Percentiles rank a stretch among this genome's conserved stretches.
phyloP scores from a whole-genome alignment of 2,888 invertebrate genomes.

The Norana najaformis region DNA sequence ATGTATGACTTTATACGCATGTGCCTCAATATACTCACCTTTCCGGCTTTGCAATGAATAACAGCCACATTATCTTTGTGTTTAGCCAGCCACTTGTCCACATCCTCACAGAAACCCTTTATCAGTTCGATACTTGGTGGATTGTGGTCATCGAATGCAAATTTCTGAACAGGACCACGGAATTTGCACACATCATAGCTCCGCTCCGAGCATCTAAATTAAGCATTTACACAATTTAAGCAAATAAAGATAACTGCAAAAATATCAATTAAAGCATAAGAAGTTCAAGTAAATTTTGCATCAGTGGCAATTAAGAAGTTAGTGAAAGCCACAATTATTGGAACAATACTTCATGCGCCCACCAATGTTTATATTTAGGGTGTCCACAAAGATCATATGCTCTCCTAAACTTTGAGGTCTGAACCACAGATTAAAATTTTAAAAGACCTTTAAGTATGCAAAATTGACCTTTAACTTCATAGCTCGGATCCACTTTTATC shows the following conservation, averaged over 20 bases:
- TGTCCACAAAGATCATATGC: not conserved
- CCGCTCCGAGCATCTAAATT: slow-evolving; percentile 14
- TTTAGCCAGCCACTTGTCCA: slow-evolving; percentile 79
- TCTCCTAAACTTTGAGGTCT: not conserved
- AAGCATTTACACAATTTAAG: not conserved
- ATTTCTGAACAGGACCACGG: slow-evolving; percentile 57
- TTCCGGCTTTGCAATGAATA: slow-evolving; percentile 98
- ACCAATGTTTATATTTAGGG: no score
- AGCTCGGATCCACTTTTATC: not conserved
- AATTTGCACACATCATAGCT: not conserved
- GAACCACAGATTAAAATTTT: not conserved
- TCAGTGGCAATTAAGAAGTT: no score
- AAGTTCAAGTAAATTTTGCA: not conserved
- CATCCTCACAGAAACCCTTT: slow-evolving; percentile 89
- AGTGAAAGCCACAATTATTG: not conserved
- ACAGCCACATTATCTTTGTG: slow-evolving; percentile 85
- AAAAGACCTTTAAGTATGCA: not conserved
- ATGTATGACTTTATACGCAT: no score
- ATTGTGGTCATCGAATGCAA: slow-evolving; percentile 95
- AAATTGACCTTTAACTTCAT: not conserved
- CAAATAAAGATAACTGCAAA: not conserved
- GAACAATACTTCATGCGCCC: not conserved
- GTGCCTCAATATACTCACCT: slow-evolving; percentile 69
- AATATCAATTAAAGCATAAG: not conserved
- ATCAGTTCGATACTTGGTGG: slow-evolving; percentile 91